phyloP scores from a whole-genome alignment of 2,888 invertebrate genomes.

The Molanna angustata region DNA sequence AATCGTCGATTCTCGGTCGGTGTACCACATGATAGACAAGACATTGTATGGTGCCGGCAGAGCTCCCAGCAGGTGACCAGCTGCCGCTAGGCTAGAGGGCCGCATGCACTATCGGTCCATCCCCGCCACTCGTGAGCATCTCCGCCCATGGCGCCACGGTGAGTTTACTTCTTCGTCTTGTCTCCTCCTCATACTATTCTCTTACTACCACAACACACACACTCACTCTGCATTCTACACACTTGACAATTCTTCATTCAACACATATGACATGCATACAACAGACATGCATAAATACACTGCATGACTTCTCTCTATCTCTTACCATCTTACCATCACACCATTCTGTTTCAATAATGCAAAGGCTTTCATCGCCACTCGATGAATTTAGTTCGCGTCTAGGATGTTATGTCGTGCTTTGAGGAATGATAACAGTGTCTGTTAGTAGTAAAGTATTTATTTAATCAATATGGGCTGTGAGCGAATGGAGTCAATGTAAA shows the following conservation, averaged over 20 bases:
- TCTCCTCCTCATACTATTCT: no score
- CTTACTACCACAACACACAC: neutral
- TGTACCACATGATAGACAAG: slow-evolving; percentile 9
- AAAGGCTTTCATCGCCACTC: slow-evolving; percentile 56
- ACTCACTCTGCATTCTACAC: neutral
- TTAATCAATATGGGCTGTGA: no score
- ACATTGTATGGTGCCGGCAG: slow-evolving; percentile 11
- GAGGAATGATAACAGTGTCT: slow-evolving; percentile 1
- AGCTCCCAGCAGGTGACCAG: slow-evolving; percentile 15
- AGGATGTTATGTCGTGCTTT: slow-evolving; percentile 42
- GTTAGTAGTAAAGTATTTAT: neutral
- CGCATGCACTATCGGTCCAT: slow-evolving; percentile 21
- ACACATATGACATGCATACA: no score
- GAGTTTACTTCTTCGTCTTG: neutral
- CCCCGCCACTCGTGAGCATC: slow-evolving; percentile 11
- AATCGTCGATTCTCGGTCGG: no score
- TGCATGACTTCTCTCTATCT: no score
- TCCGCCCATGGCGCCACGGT: slow-evolving; percentile 15
- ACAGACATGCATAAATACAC: no score
- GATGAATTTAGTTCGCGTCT: slow-evolving; percentile 48
- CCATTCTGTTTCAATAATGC: slow-evolving; percentile 47
- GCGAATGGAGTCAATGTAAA: neutral
- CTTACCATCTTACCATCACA: no score
- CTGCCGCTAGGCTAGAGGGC: slow-evolving; percentile 17
- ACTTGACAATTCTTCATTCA: no score